phyloP scores from a whole-genome alignment of 2,888 invertebrate genomes.

The Caenorhabditis angaria region DNA sequence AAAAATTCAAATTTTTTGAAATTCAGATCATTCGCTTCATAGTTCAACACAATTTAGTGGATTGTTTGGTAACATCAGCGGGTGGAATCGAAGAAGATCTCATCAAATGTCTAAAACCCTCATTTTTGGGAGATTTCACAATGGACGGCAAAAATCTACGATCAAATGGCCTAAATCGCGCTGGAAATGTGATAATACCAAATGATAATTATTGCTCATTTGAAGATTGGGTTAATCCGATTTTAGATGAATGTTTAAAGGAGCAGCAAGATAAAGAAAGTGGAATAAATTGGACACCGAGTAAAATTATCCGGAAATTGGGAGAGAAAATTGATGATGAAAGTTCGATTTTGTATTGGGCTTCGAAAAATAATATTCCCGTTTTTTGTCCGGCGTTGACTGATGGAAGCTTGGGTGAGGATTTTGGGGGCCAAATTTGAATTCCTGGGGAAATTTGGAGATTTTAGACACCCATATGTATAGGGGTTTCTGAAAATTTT shows the following conservation, averaged over 20 bases:
- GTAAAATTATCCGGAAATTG: slow-evolving; percentile 81
- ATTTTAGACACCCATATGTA: no score
- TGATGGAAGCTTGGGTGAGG: slow-evolving; percentile 79
- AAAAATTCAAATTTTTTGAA: no score
- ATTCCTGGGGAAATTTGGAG: background rate
- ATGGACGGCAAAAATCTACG: slow-evolving; percentile 74
- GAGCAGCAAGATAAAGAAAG: slow-evolving; percentile 81
- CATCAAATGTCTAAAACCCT: slow-evolving; percentile 95
- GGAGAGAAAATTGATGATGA: slow-evolving; percentile 90
- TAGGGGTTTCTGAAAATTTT: no score
- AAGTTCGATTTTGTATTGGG: slow-evolving; percentile 80
- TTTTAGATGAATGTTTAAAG: slow-evolving; percentile 86
- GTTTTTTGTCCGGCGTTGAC: slow-evolving; percentile 96
- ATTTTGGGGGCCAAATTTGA: background rate
- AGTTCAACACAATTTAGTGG: slow-evolving; percentile 80
- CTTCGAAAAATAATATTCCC: slow-evolving; percentile 85
- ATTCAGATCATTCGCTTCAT: slow-evolving; percentile 49
- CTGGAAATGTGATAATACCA: slow-evolving; percentile 92
- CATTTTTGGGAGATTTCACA: slow-evolving; percentile 80
- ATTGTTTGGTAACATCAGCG: slow-evolving; percentile 95
- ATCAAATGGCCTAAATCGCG: slow-evolving; percentile 84
- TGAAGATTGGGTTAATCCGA: slow-evolving; percentile 95
- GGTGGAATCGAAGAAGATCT: slow-evolving; percentile 98
- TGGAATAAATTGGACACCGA: slow-evolving; percentile 85
- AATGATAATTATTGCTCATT: slow-evolving; percentile 98